A percentile compares a stretch with the other conserved stretches of the same genome.
phyloP scores from a whole-genome alignment of 1,140 invertebrate species.

The Orussus abietinus region DNA sequence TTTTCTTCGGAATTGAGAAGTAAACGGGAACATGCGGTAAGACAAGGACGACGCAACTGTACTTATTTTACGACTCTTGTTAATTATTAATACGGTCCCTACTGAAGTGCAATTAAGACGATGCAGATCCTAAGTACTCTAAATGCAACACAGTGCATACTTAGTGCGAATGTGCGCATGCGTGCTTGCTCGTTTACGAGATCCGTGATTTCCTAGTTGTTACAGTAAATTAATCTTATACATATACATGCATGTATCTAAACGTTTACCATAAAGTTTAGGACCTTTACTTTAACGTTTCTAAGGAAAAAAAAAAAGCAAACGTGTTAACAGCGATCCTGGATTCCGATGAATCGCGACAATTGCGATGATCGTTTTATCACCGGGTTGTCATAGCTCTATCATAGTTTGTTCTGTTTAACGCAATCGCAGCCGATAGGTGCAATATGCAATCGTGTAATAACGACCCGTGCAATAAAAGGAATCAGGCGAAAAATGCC shows the following conservation, averaged over 20 bases:
- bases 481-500: not conserved
- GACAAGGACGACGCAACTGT: no score
- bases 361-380: not conserved
- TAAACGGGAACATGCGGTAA: no score
- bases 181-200: no score
- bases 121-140: slow-evolving; percentile 2
- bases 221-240: not conserved
- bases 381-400: no score
- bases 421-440: slow-evolving; percentile 1
- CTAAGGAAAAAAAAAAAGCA: not conserved
- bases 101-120: slow-evolving; percentile 5
- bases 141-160: not conserved
- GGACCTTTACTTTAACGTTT: not conserved
- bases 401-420: not conserved
- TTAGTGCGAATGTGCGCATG: not conserved
- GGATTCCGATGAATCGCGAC: not conserved
- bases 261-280: not conserved
- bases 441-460: not conserved
- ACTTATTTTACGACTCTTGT: not conserved
- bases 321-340: no score
- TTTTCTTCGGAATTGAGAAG: no score
- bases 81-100: not conserved
- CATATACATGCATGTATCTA: slow-evolving; percentile 1
- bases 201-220: not conserved
- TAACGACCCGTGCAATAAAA: not conserved